Base-by-base conservation (phyloP, 2,888 invertebrate genomes). In the Alcis repandata region DNA sequence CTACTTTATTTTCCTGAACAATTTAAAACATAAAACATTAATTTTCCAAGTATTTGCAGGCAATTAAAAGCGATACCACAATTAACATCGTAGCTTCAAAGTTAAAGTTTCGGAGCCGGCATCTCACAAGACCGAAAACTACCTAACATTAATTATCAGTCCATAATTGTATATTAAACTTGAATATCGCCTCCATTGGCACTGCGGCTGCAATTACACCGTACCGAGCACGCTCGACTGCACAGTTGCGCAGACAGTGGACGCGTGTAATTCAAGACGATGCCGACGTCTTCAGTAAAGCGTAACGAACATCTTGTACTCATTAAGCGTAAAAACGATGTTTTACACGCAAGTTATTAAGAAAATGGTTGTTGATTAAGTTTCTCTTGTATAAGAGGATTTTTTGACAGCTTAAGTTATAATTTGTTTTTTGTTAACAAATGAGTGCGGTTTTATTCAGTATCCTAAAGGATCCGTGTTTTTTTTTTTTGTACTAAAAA, bases 201-300 rank as follows among this genome's bases (percentile, higher is more conserved):
- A 81, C 78, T 82, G 74, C 78, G 81, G 79, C 77, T 74, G 79
- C 87, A 86, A 88, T 87, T 86, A 88, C 84, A 86, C 84, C 82
- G 83, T 66, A 78, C 71, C 67, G 76, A 68, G 68, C 70, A 77
- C 80, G 83, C 80, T 75, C 66, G 76, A 80, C 78, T 83, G 79
- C 82, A 76, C 75, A 68, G 75, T 81, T 80, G 80, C 79, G 79
- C 77, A 27, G 2, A 27, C 3, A 27, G 2, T 4, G 3, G 27
- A 27, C 27, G 27, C 76, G 77, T 72, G 78, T 81, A 83, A 84
- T 84, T 80, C 77, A 76, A 77, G 15, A 53, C 27, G 49, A 32
- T 9, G 48, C 15, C 10, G 79, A 75, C 77, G 75, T 77, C 82
- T 85, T 86, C 82, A 6, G 83, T 77, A 78, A 79, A 73, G 80